Evolutionary conservation across 2,888 invertebrate species (phyloP).

Genomic region (Gastrophysa polygoni): DNA sequence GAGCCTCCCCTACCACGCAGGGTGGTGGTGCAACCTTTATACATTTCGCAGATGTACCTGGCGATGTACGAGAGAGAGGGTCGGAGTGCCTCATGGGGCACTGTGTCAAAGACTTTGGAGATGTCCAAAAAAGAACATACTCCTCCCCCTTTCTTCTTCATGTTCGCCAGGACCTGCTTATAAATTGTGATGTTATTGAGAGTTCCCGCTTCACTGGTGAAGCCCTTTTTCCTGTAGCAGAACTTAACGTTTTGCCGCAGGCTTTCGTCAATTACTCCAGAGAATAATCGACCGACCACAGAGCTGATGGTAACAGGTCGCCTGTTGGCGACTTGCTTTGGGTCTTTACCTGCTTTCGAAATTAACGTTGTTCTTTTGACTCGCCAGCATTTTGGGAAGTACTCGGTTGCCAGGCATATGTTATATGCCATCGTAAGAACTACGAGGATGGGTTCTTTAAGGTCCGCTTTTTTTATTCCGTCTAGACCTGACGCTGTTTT

Average conservation of each 20-base stretch:
- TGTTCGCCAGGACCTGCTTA: constrained; percentile 35
- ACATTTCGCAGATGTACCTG: constrained; percentile 20
- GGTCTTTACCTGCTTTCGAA: constrained; percentile 8
- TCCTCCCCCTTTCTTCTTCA: constrained; percentile 33
- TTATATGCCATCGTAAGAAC: background rate
- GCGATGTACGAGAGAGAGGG: constrained; percentile 43
- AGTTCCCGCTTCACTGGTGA: constrained; percentile 43
- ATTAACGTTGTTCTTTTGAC: constrained; percentile 5
- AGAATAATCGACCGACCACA: constrained; percentile 4
- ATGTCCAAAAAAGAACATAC: constrained; percentile 51
- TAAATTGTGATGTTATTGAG: constrained; percentile 40
- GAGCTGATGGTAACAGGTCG: constrained; percentile 5
- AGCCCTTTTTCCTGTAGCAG: constrained; percentile 43
- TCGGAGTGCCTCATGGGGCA: constrained; percentile 39
- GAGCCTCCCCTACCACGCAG: constrained; percentile 16
- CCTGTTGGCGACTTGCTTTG: background rate
- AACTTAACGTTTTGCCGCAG: constrained; percentile 22
- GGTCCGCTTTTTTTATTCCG: background rate
- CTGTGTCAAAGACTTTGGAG: constrained; percentile 55
- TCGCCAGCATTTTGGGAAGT: constrained; percentile 1
- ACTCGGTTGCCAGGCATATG: background rate
- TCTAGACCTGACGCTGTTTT: background rate
- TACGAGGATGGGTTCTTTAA: background rate
- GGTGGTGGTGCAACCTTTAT: background rate
- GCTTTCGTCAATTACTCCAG: constrained; percentile 32